A percentile compares a stretch with the other conserved stretches of the same genome.
Conservation (phyloP, 2,888 invertebrate genomes). For the Enchytraeus crypticus region DNA sequence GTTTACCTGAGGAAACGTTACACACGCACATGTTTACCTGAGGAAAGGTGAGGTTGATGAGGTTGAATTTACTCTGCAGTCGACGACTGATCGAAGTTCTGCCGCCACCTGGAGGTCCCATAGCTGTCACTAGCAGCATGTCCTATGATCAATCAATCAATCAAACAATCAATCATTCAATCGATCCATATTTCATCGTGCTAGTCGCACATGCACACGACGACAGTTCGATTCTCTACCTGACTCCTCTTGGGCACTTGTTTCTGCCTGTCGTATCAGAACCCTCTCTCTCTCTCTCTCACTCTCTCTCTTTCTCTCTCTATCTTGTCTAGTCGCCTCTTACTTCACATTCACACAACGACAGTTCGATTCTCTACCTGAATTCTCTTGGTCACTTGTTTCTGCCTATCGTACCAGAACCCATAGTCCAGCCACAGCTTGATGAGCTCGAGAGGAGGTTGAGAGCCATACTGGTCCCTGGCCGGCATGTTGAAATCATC, state of each 20-base stretch:
- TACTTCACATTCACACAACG: too few species aligned
- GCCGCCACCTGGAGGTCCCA: constrained; percentile 50
- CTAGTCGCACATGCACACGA: not conserved
- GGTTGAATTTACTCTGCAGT: constrained; percentile 48
- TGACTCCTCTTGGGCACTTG: constrained; percentile 53
- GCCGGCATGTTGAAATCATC: constrained; percentile 90
- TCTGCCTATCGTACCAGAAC: constrained; percentile 76
- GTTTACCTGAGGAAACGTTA: not conserved
- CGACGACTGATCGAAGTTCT: constrained; percentile 46
- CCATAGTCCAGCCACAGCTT: constrained; percentile 79
- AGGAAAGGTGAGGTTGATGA: constrained; percentile 61
- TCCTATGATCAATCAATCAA: constrained; percentile 51
- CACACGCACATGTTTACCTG: constrained; percentile 45
- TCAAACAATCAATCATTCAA: not conserved
- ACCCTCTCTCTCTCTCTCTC: too few species aligned
- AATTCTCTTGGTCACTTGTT: constrained; percentile 68
- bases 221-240: not conserved
- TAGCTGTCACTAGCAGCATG: constrained; percentile 47
- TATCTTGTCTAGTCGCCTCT: too few species aligned
- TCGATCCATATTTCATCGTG: constrained; percentile 1
- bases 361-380: constrained; percentile 52
- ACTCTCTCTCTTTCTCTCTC: too few species aligned
- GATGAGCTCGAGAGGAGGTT: constrained; percentile 75
- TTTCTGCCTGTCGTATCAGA: constrained; percentile 76
- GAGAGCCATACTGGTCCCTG: constrained; percentile 76